A percentile compares a stretch with the other conserved stretches of the same genome.
These are phyloP conservation scores for Nothocercus nigrocapillus DNA, from an alignment of 2,113 vertebrate species.

Conservation along the genomic window DNA sequence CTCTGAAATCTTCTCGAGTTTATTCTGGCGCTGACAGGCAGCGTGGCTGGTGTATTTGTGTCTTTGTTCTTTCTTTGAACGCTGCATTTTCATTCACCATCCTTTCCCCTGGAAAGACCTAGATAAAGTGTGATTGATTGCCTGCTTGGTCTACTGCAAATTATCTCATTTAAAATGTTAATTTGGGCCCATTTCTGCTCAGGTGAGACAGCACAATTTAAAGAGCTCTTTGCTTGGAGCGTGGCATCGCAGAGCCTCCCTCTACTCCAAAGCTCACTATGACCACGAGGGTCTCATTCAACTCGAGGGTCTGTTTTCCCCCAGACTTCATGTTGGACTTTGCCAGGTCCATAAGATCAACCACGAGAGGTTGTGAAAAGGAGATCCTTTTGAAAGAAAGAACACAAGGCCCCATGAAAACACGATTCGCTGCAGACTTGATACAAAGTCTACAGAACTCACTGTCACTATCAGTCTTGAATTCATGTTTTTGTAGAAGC, in stretches of 20 bases:
- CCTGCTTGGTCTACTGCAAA: conserved; percentile 6
- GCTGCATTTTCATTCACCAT: not conserved
- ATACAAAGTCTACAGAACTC: not conserved
- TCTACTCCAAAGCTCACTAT: not conserved
- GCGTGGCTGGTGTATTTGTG: not conserved
- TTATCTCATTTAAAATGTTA: conserved; percentile 43
- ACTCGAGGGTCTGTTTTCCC: not conserved
- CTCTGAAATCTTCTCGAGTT: not conserved
- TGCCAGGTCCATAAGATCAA: not conserved
- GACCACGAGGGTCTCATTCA: not conserved
- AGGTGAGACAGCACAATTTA: not conserved
- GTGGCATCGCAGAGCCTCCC: not conserved
- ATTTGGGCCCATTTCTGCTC: not conserved
- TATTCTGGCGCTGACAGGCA: not conserved
- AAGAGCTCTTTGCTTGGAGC: not conserved
- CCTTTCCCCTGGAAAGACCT: not conserved
- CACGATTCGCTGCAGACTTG: not conserved
- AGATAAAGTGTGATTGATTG: conserved; percentile 56
- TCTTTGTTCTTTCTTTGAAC: not conserved
- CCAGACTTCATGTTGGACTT: accelerated
- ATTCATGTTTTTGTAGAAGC: not conserved
- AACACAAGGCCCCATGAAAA: not conserved
- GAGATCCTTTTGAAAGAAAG: not conserved
- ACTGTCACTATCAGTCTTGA: accelerated
- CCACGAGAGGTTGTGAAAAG: not conserved